phyloP scores from a whole-genome alignment of 2,113 vertebrate species.

The Mesembrinibis cayennensis region DNA sequence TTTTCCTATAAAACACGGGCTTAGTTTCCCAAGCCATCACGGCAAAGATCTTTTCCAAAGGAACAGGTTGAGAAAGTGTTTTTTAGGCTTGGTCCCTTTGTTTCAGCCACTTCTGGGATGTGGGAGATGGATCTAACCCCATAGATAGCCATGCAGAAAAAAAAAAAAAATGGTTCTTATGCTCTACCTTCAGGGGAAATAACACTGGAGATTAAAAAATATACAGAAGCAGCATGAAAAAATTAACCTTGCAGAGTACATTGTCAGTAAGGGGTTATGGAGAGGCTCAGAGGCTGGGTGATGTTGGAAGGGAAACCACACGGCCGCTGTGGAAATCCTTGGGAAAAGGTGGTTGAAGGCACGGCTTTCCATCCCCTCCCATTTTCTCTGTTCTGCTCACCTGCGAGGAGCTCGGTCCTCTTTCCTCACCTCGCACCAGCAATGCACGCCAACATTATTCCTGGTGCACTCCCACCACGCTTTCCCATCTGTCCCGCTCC shows the following conservation, averaged over 20 bases:
- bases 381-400: not conserved
- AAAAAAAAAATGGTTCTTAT: not conserved
- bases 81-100: not conserved
- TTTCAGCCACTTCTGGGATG: not conserved
- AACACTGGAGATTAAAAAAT: not conserved
- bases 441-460: not conserved
- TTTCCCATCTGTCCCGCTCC: conserved; percentile 39
- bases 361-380: accelerated
- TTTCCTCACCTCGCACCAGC: not conserved
- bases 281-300: not conserved
- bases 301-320: not conserved
- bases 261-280: not conserved
- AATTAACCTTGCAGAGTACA: not conserved
- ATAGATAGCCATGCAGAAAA: not conserved
- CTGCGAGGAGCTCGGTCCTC: not conserved
- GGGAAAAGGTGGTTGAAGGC: not conserved
- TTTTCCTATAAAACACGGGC: not conserved
- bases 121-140: not conserved
- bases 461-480: conserved; percentile 4
- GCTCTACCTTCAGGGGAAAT: not conserved
- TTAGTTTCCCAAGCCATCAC: not conserved
- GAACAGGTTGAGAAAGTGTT: not conserved
- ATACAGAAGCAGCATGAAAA: not conserved
- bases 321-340: accelerated
- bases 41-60: not conserved